Evolutionary conservation across 2,113 vertebrate genomes (phyloP).

Genomic region (Phrynocephalus versicolor): DNA sequence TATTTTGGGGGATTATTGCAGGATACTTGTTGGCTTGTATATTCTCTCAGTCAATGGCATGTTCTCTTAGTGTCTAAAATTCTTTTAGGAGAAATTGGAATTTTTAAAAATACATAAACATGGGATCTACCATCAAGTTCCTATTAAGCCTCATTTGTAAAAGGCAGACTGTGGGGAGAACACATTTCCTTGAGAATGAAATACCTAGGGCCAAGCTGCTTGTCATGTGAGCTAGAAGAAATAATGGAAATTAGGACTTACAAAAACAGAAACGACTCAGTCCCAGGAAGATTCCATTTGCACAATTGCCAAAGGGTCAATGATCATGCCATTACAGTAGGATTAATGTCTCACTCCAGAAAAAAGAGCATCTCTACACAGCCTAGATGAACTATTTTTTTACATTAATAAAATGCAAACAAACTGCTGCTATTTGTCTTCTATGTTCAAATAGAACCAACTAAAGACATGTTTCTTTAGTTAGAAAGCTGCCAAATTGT

Average conservation of each 20-base stretch:
- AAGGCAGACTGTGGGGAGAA: not conserved
- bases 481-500: slow-evolving; percentile 75
- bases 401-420: slow-evolving; percentile 73
- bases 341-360: not conserved
- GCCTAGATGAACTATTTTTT: slow-evolving; percentile 61
- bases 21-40: no score
- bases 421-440: slow-evolving; percentile 82
- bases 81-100: not conserved
- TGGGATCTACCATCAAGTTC: no score
- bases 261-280: not conserved
- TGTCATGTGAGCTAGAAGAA: not conserved
- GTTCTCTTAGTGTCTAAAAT: not conserved
- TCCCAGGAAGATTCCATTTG: not conserved
- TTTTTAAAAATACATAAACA: not conserved
- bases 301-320: not conserved
- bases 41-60: not conserved
- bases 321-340: not conserved
- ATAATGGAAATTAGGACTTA: not conserved
- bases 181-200: not conserved
- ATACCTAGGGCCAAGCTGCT: not conserved
- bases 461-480: slow-evolving; percentile 71
- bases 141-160: not conserved
- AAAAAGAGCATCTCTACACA: slow-evolving; percentile 20
- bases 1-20: no score
- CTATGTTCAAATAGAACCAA: slow-evolving; percentile 71